Conservation (phyloP, 2,113 vertebrate genomes). For the Lota lota region DNA sequence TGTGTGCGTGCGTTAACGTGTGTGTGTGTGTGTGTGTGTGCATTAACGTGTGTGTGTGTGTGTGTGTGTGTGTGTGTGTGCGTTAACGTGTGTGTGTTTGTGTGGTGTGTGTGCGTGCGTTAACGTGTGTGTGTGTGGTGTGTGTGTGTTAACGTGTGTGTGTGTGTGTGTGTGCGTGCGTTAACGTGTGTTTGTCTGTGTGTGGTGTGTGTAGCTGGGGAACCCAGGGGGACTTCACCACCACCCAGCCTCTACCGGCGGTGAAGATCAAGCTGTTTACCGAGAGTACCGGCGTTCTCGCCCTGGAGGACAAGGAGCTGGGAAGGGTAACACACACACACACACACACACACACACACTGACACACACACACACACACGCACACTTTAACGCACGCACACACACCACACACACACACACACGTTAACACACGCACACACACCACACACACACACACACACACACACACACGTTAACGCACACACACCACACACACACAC, state of each 20-base stretch:
- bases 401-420: background rate
- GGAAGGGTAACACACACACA: conserved; percentile 81
- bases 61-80: background rate
- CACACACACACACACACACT: background rate
- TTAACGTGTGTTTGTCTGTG: conserved; percentile 2
- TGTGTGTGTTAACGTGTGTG: conserved; percentile 5
- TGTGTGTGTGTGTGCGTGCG: conserved; percentile 2
- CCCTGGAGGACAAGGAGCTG: conserved; percentile 96
- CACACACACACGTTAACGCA: too few relatives aligned
- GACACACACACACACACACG: background rate
- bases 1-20: background rate
- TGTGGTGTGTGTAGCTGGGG: conserved; percentile 81
- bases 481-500: too few relatives aligned
- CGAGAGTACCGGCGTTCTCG: conserved; percentile 94
- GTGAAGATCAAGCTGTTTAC: conserved; percentile 99
- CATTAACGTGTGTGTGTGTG: conserved; percentile 8
- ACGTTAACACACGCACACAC: background rate
- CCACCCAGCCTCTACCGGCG: conserved; percentile 91
- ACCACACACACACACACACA: too few relatives aligned
- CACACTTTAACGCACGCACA: conserved; percentile 54
- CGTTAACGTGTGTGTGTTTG: background rate
- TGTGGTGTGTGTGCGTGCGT: conserved; percentile 1
- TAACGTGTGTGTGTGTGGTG: background rate
- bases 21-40: background rate
- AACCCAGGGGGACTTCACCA: conserved; percentile 96